A percentile compares a stretch with the other conserved stretches of the same genome.
phyloP scores from a whole-genome alignment of 2,797 vertebrate genomes.

The Okamejei kenojei region DNA sequence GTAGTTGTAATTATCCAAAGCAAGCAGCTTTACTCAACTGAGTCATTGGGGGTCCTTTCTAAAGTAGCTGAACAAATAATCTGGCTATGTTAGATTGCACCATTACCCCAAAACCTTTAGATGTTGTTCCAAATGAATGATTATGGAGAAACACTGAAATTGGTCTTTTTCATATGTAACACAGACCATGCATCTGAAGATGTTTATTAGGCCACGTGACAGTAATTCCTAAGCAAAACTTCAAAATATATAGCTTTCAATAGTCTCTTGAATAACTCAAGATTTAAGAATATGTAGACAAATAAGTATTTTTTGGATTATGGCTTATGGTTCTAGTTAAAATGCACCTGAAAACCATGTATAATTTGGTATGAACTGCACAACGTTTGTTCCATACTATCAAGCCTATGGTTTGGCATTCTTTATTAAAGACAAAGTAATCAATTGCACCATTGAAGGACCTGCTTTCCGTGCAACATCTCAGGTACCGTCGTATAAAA shows the following conservation, averaged over 20 bases:
- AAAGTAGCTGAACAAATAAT: background rate
- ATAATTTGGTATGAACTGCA: conserved; percentile 24
- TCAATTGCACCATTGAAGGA: background rate
- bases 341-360: conserved; percentile 12
- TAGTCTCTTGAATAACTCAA: background rate
- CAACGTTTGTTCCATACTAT: conserved; percentile 3
- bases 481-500: background rate
- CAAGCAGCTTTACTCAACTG: background rate
- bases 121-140: background rate
- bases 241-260: conserved; percentile 13
- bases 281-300: background rate
- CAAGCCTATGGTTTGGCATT: conserved; percentile 6
- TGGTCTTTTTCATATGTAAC: background rate
- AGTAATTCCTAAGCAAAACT: background rate
- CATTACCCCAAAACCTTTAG: background rate
- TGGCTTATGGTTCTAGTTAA: background rate
- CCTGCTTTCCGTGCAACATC: background rate
- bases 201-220: background rate
- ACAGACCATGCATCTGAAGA: background rate
- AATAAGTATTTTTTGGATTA: background rate
- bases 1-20: background rate
- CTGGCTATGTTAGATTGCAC: background rate
- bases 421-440: background rate
- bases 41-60: background rate
- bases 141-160: background rate